A percentile compares a stretch with the other conserved stretches of the same genome.
phyloP scores from a whole-genome alignment of 2,888 invertebrate genomes.

The Endomychus coccineus region DNA sequence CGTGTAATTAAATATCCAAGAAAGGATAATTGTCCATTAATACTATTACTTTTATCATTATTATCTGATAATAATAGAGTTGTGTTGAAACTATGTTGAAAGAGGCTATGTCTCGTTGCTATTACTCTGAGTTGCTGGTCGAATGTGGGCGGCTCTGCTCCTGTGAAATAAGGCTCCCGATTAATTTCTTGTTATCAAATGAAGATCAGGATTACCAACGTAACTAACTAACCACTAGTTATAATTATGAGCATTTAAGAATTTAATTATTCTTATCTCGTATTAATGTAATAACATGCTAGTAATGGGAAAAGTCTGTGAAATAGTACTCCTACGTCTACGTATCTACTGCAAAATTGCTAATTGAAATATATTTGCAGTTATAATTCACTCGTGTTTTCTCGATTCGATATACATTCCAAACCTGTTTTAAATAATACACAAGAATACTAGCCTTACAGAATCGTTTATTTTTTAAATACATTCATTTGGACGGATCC shows the following conservation, averaged over 20 bases:
- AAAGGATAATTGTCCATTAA: too few species aligned
- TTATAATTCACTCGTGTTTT: too few species aligned
- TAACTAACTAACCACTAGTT: constrained; percentile 31
- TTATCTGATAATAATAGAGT: too few species aligned
- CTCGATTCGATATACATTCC: too few species aligned
- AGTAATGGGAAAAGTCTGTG: constrained; percentile 38
- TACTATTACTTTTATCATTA: too few species aligned
- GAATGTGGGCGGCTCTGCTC: constrained; percentile 24
- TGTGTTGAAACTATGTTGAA: not conserved
- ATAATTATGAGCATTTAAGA: constrained; percentile 42
- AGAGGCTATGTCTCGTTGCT: too few species aligned
- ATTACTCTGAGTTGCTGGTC: too few species aligned
- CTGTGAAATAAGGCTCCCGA: constrained; percentile 36
- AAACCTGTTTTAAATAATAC: too few species aligned
- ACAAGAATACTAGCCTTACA: constrained; percentile 19
- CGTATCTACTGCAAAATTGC: constrained; percentile 20
- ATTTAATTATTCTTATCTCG: constrained; percentile 43
- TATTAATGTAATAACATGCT: constrained; percentile 39
- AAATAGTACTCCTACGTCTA: too few species aligned
- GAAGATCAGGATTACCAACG: constrained; percentile 35
- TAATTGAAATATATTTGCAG: constrained; percentile 29
- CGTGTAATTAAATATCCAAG: too few species aligned
- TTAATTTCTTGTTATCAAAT: constrained; percentile 38
- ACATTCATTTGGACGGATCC: constrained; percentile 31
- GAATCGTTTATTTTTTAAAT: constrained; percentile 22